Percentiles rank a stretch among this genome's conserved stretches.
These are phyloP conservation scores for Ganaspis brasiliensis DNA, from an alignment of 2,888 invertebrate genomes.

Conservation along the genomic window DNA sequence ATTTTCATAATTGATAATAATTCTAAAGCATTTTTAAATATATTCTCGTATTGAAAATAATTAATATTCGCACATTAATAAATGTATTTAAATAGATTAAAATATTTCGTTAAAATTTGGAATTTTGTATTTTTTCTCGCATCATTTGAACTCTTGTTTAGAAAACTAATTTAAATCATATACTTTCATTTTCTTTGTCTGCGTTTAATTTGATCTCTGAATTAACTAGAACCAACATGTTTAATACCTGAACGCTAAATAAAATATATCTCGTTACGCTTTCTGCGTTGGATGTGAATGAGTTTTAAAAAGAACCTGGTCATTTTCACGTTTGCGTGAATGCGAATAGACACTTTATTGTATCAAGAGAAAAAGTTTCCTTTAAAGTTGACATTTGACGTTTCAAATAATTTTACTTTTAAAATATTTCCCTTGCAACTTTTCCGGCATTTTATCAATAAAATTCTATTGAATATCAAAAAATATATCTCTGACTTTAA, in stretches of 20 bases:
- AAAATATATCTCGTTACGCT: constrained; percentile 26
- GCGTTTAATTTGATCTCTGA: constrained; percentile 1
- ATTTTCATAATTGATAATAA: too few species aligned
- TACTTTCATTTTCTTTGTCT: constrained; percentile 15
- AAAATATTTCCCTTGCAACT: too few species aligned
- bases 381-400: not conserved
- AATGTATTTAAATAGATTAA: too few species aligned
- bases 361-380: not conserved
- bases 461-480: too few species aligned
- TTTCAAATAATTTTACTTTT: too few species aligned
- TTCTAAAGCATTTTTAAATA: too few species aligned
- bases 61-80: too few species aligned
- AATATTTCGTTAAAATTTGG: too few species aligned
- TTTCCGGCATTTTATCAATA: too few species aligned
- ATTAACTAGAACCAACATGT: constrained; percentile 2
- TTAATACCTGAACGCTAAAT: constrained; percentile 15
- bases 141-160: not conserved
- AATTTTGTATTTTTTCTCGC: not conserved
- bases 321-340: constrained; percentile 13
- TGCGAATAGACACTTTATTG: not conserved
- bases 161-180: constrained; percentile 1
- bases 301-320: constrained; percentile 26
- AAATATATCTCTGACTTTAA: too few species aligned
- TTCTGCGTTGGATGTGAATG: constrained; percentile 17
- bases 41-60: too few species aligned